A percentile compares a stretch with the other conserved stretches of the same genome.
Conservation (phyloP, 2,113 vertebrate species). For the Paracanthobrama guichenoti region DNA sequence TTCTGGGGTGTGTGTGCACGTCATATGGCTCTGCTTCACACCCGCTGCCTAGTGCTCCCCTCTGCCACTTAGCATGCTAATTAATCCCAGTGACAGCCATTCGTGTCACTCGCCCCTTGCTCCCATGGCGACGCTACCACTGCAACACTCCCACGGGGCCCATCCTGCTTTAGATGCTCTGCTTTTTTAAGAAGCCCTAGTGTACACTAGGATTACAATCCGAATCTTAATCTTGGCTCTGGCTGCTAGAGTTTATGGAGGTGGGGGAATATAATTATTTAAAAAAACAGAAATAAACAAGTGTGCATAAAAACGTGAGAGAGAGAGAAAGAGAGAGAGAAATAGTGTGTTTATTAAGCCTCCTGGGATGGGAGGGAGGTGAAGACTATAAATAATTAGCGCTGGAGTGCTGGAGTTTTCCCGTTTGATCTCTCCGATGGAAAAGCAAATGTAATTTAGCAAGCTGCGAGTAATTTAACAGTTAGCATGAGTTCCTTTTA, state of each 20-base stretch:
- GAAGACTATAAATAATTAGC: slow-evolving; percentile 80
- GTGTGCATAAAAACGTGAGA: neutral
- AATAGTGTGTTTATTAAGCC: slow-evolving; percentile 75
- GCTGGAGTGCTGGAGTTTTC: slow-evolving; percentile 70
- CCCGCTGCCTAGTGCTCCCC: slow-evolving; percentile 62
- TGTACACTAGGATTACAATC: slow-evolving; percentile 44
- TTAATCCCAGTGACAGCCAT: slow-evolving; percentile 74
- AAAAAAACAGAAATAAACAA: slow-evolving; percentile 69
- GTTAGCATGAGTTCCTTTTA: slow-evolving; percentile 78
- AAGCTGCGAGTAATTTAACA: slow-evolving; percentile 75
- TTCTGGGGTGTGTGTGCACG: slow-evolving; percentile 29
- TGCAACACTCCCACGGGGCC: slow-evolving; percentile 72
- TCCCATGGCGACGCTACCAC: slow-evolving; percentile 67
- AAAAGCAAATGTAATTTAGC: slow-evolving; percentile 79
- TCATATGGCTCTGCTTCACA: slow-evolving; percentile 34
- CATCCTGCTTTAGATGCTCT: slow-evolving; percentile 76
- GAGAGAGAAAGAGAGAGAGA: neutral
- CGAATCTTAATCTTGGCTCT: slow-evolving; percentile 66
- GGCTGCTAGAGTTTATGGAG: slow-evolving; percentile 45
- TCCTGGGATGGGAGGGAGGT: slow-evolving; percentile 77
- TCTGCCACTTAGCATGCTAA: slow-evolving; percentile 76
- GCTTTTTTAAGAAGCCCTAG: slow-evolving; percentile 66
- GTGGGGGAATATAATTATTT: slow-evolving; percentile 56
- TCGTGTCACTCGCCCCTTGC: slow-evolving; percentile 73
- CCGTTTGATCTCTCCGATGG: slow-evolving; percentile 77